Evolutionary conservation across 2,888 invertebrate species (phyloP).

Genomic region (Strigamia maritima): DNA sequence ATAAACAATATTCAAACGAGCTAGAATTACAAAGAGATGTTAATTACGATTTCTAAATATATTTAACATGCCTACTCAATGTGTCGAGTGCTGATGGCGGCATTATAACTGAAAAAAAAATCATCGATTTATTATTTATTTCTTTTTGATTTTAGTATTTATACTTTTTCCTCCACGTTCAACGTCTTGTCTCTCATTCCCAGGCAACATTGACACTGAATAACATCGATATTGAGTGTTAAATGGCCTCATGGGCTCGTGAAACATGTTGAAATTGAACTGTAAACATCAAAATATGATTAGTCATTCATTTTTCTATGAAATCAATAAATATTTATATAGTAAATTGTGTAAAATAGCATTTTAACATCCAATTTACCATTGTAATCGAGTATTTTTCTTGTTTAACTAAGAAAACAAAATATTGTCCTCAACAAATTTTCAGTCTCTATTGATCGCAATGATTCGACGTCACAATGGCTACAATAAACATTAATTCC

Average conservation of each 20-base stretch:
- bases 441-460: no score
- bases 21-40: constrained; percentile 41
- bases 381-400: no score
- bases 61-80: constrained; percentile 59
- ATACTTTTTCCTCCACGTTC: constrained; percentile 95
- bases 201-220: constrained; percentile 92
- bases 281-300: constrained; percentile 60
- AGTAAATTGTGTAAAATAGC: not conserved
- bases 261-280: constrained; percentile 86
- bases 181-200: constrained; percentile 88
- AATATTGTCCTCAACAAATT: no score
- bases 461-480: no score
- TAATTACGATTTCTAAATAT: not conserved
- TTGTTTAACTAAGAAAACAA: no score
- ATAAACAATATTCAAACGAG: constrained; percentile 90
- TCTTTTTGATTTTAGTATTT: constrained; percentile 44
- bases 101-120: constrained; percentile 81
- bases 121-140: not conserved
- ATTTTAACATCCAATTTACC: no score
- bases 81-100: constrained; percentile 94
- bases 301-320: not conserved
- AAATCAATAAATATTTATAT: not conserved
- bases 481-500: no score
- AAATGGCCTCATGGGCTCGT: constrained; percentile 60
- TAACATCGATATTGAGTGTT: constrained; percentile 75